These are phyloP conservation scores for Sesia apiformis DNA, from an alignment of 2,888 invertebrate species.

Conservation along the genomic window DNA sequence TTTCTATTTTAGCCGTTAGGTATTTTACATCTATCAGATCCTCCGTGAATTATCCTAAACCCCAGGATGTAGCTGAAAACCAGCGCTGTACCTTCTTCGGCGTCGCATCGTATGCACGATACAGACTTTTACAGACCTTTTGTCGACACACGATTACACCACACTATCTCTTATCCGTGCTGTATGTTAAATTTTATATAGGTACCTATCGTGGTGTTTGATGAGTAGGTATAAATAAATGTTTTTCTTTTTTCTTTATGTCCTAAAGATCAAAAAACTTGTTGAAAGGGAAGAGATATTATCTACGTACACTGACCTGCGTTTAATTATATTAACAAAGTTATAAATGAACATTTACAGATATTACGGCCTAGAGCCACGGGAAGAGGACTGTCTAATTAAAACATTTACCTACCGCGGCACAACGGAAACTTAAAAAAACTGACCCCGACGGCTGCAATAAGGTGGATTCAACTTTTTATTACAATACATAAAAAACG, in stretches of 20 bases:
- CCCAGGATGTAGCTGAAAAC: too few relatives aligned
- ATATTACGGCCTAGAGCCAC: conserved; percentile 3
- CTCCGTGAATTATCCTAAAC: too few relatives aligned
- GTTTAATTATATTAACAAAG: conserved; percentile 55
- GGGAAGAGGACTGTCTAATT: conserved; percentile 37
- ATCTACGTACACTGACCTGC: conserved; percentile 9
- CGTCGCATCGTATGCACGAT: background rate
- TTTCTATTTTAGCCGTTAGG: too few relatives aligned
- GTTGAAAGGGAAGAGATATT: too few relatives aligned
- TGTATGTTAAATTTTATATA: too few relatives aligned
- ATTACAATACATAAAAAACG: conserved; percentile 46
- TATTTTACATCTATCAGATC: too few relatives aligned
- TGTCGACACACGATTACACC: background rate
- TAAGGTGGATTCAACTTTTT: conserved; percentile 66
- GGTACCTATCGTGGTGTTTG: too few relatives aligned
- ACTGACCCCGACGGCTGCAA: conserved; percentile 59
- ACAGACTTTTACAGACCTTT: background rate
- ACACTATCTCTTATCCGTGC: too few relatives aligned
- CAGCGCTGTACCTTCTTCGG: too few relatives aligned
- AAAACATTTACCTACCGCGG: conserved; percentile 64
- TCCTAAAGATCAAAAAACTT: too few relatives aligned
- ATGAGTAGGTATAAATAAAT: too few relatives aligned
- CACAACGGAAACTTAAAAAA: conserved; percentile 50
- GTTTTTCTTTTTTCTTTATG: too few relatives aligned
- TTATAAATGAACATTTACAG: conserved; percentile 47